These are phyloP conservation scores for Scylla paramamosain DNA, from an alignment of 1,140 invertebrate genomes.

Conservation along the genomic window DNA sequence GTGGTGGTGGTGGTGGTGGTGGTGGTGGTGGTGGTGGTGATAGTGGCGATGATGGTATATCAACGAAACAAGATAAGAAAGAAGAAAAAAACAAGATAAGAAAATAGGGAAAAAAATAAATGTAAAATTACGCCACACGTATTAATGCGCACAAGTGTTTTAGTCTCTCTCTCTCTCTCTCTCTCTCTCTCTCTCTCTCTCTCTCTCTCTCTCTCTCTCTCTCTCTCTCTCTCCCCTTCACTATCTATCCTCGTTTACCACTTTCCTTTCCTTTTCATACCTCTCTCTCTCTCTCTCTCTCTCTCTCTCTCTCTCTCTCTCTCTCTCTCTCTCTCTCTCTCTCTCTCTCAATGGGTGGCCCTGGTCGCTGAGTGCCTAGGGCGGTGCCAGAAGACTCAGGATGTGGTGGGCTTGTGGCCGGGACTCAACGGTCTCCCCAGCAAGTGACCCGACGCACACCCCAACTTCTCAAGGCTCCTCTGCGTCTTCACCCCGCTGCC, in stretches of 20 bases:
- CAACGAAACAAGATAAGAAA: not conserved
- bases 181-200: too few relatives aligned
- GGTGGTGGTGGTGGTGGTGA: too few relatives aligned
- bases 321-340: constrained; percentile 20
- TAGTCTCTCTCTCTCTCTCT: too few relatives aligned
- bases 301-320: constrained; percentile 20
- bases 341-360: not conserved
- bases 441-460: not conserved
- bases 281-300: constrained; percentile 20
- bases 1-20: not conserved
- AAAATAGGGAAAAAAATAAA: not conserved
- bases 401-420: constrained; percentile 17
- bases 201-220: too few relatives aligned
- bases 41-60: too few relatives aligned
- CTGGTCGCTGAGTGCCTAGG: not conserved
- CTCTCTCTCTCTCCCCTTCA: too few relatives aligned
- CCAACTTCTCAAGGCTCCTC: not conserved
- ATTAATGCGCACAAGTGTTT: too few relatives aligned
- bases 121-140: not conserved
- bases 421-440: not conserved
- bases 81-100: not conserved
- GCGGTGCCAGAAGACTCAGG: not conserved
- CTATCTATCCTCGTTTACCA: too few relatives aligned
- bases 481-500: not conserved
- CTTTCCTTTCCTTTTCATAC: not conserved